Percentiles rank a stretch among this genome's conserved stretches.
phyloP scores from a whole-genome alignment of 2,888 invertebrate species.

The Drosophila picticornis region DNA sequence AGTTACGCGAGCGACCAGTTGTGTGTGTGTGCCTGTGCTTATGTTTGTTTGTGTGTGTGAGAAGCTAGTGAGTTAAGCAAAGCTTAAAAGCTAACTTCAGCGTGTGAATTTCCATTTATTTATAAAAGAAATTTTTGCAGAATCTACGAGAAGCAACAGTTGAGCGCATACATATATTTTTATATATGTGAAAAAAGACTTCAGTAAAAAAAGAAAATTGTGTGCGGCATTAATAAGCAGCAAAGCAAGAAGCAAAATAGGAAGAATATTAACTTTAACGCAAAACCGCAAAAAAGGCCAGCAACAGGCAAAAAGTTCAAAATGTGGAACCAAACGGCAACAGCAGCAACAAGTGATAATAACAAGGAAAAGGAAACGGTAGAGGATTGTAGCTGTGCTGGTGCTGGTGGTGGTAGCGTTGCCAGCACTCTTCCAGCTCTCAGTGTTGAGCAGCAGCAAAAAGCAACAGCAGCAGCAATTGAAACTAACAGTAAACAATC shows the following conservation, averaged over 20 bases:
- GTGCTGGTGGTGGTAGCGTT: slow-evolving; percentile 31
- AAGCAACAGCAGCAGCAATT: slow-evolving; percentile 50
- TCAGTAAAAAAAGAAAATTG: slow-evolving; percentile 20
- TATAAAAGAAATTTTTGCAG: slow-evolving; percentile 65
- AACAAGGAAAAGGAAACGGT: slow-evolving; percentile 69
- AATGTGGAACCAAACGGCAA: slow-evolving; percentile 82
- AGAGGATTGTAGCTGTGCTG: slow-evolving; percentile 76
- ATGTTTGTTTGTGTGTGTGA: slow-evolving; percentile 39
- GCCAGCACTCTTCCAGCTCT: slow-evolving; percentile 49
- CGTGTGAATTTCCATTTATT: slow-evolving; percentile 57
- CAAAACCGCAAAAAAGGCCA: slow-evolving; percentile 33
- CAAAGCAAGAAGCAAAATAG: slow-evolving; percentile 22
- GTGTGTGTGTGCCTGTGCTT: slow-evolving; percentile 34
- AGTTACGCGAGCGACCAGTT: slow-evolving; percentile 61
- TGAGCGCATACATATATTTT: slow-evolving; percentile 20
- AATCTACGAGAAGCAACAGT: slow-evolving; percentile 34
- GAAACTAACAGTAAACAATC: slow-evolving; percentile 60
- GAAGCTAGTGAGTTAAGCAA: slow-evolving; percentile 28
- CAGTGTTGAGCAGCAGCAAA: slow-evolving; percentile 70
- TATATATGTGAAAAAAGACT: slow-evolving; percentile 19
- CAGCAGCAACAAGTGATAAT: slow-evolving; percentile 80
- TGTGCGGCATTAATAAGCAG: slow-evolving; percentile 18
- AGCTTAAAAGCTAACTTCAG: slow-evolving; percentile 73
- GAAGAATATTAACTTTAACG: slow-evolving; percentile 40
- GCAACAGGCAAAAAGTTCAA: slow-evolving; percentile 71